These are phyloP conservation scores for Heterodera filipjevi DNA, from an alignment of 2,888 invertebrate species.

Conservation along the genomic window DNA sequence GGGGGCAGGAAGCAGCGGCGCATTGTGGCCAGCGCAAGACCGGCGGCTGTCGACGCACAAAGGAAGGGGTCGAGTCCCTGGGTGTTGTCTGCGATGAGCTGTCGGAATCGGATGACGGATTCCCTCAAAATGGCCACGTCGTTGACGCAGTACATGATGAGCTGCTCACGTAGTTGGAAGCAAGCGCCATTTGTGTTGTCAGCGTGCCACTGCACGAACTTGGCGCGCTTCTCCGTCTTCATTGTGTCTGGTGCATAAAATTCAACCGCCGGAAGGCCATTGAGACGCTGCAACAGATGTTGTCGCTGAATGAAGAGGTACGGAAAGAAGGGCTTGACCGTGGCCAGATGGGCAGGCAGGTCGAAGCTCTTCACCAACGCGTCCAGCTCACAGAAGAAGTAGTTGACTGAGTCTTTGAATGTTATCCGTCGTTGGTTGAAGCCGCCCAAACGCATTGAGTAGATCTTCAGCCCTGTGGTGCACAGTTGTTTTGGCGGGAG, in stretches of 20 bases:
- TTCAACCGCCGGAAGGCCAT: conserved; percentile 9
- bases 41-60: conserved; percentile 14
- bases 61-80: conserved; percentile 17
- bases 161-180: conserved; percentile 17
- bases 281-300: not conserved
- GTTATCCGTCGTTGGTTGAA: not conserved
- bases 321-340: conserved; percentile 16
- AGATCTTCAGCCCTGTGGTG: conserved; percentile 25
- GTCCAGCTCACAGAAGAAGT: conserved; percentile 18
- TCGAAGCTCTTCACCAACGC: conserved; percentile 10
- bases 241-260: not conserved
- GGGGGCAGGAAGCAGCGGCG: conserved; percentile 11
- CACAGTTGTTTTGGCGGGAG: not conserved
- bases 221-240: not conserved
- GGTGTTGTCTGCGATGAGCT: not conserved
- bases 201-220: not conserved
- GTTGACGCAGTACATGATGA: conserved; percentile 21
- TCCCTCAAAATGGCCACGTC: conserved; percentile 29
- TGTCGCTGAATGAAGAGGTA: conserved; percentile 6
- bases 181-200: not conserved
- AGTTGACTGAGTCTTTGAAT: conserved; percentile 30
- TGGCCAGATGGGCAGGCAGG: not conserved
- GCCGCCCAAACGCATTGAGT: not conserved
- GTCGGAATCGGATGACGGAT: conserved; percentile 13
- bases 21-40: conserved; percentile 13